Conservation (phyloP, 2,113 vertebrate genomes). For the Tupaia chinensis region DNA sequence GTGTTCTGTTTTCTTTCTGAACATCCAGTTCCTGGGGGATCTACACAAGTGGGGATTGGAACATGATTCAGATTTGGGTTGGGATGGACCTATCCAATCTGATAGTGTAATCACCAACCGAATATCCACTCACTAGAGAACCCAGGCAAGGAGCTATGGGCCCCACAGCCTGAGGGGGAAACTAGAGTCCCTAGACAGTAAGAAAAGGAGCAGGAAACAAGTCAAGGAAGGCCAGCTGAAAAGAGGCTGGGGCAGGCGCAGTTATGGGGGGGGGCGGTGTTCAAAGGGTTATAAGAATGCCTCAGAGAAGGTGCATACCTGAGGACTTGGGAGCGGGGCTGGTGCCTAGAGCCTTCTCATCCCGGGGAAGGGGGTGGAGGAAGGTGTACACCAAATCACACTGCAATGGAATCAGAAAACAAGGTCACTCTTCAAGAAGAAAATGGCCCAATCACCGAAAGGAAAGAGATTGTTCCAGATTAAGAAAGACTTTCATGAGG, state of each 20-base stretch:
- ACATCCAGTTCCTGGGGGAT: background rate
- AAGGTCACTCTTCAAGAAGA: slow-evolving; percentile 19
- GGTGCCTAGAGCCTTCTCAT: slow-evolving; percentile 89
- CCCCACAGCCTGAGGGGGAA: background rate
- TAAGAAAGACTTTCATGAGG: background rate
- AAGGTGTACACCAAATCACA: slow-evolving; percentile 97
- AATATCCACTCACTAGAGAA: background rate
- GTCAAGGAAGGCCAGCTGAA: background rate
- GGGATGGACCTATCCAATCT: background rate
- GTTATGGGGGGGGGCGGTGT: background rate
- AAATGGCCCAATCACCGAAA: background rate
- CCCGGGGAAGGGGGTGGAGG: slow-evolving; percentile 94
- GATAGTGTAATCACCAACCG: background rate
- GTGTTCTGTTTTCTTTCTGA: background rate
- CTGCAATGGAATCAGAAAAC: slow-evolving; percentile 83
- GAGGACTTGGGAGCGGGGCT: slow-evolving; percentile 87
- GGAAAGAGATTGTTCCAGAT: background rate
- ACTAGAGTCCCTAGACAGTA: background rate
- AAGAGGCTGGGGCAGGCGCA: background rate
- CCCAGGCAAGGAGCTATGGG: background rate
- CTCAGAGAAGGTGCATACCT: slow-evolving; percentile 84
- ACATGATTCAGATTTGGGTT: background rate
- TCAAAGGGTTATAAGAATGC: background rate
- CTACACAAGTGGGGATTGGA: background rate
- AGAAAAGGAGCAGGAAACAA: background rate